Evolutionary conservation across 1,140 invertebrate species (phyloP).

Genomic region (Drosophila serrata): DNA sequence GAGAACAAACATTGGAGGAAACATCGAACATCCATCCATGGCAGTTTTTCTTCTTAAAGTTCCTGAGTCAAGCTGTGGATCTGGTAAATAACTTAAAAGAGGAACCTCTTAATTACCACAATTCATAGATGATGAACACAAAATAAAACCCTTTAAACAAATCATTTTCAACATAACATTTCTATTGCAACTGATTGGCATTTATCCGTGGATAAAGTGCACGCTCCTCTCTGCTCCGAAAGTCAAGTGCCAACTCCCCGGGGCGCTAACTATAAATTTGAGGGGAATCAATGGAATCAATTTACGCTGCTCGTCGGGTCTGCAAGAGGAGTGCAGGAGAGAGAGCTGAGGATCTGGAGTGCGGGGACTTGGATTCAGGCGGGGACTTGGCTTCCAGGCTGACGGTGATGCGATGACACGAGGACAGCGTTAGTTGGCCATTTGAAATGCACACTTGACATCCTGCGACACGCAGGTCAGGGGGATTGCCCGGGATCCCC

Average conservation of each 20-base stretch:
- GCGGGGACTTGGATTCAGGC: neutral
- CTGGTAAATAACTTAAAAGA: neutral
- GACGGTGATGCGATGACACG: constrained; percentile 26
- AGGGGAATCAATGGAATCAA: constrained; percentile 66
- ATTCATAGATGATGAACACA: neutral
- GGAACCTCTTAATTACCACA: neutral
- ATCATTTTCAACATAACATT: neutral
- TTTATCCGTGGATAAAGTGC: constrained; percentile 4
- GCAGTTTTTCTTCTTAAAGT: too few relatives aligned
- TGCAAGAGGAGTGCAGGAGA: constrained; percentile 3
- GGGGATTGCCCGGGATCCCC: constrained; percentile 8
- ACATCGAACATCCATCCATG: constrained; percentile 11
- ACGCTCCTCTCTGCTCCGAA: neutral
- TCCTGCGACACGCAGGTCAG: constrained; percentile 47
- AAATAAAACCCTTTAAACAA: neutral
- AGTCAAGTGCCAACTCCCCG: constrained; percentile 40
- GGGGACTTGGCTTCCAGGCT: neutral
- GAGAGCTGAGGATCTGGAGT: neutral
- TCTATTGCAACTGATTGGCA: constrained; percentile 5
- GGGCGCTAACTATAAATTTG: constrained; percentile 48
- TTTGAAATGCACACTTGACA: constrained; percentile 43
- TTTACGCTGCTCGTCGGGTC: constrained; percentile 34
- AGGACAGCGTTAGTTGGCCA: constrained; percentile 30
- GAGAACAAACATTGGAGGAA: constrained; percentile 18
- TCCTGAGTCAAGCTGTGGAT: too few relatives aligned